Percentiles rank a stretch among this genome's conserved stretches.
phyloP scores from a whole-genome alignment of 2,797 vertebrate genomes.

The Linurgus olivaceus region DNA sequence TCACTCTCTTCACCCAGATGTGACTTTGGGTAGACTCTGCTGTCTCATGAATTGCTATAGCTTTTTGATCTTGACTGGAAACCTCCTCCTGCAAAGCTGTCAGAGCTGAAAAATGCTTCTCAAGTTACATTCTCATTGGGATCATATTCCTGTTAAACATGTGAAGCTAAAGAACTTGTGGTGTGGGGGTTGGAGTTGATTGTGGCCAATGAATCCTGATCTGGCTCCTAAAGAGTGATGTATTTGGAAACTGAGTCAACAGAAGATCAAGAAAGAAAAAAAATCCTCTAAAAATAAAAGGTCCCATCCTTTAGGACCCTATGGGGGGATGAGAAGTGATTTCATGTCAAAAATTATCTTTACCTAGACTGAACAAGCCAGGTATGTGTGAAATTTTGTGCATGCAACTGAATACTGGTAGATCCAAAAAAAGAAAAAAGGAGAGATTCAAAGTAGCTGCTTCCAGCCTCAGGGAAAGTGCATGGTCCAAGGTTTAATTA shows the following conservation, averaged over 20 bases:
- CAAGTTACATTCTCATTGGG: neutral
- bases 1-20: neutral
- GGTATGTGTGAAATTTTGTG: neutral
- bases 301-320: accelerated
- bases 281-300: neutral
- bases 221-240: neutral
- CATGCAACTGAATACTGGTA: neutral
- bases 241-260: neutral
- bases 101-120: neutral
- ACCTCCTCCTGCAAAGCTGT: neutral
- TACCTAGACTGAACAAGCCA: neutral
- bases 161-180: neutral
- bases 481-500: neutral
- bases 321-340: neutral
- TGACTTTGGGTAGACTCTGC: neutral
- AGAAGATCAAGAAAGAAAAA: neutral
- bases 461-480: neutral
- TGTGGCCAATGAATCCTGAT: neutral
- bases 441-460: neutral
- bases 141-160: neutral
- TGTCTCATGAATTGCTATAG: neutral
- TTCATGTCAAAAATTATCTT: neutral
- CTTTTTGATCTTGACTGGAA: neutral
- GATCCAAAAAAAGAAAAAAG: neutral
- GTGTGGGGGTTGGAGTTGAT: neutral